Evolutionary conservation across 2,888 invertebrate species (phyloP).

Genomic region (Spodoptera picta): DNA sequence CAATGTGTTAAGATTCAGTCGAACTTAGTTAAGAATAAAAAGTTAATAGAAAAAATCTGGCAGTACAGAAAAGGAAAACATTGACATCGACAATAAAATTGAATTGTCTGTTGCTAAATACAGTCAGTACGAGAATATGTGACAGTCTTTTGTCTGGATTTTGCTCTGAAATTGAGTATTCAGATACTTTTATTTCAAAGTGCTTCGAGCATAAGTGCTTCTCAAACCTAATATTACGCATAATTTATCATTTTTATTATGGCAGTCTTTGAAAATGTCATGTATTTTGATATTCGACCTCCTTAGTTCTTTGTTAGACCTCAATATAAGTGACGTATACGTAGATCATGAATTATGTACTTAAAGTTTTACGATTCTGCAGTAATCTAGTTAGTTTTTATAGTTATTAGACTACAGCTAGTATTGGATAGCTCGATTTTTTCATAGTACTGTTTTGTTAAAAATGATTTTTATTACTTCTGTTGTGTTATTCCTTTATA

Average conservation of each 20-base stretch:
- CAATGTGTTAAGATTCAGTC: too few species aligned
- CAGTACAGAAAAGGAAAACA: too few species aligned
- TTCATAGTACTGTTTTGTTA: neutral
- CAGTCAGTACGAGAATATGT: too few species aligned
- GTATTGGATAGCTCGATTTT: neutral
- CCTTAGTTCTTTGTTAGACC: conserved; percentile 27
- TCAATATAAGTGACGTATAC: conserved; percentile 29
- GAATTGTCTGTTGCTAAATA: too few species aligned
- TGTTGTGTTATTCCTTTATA: too few species aligned
- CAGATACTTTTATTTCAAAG: too few species aligned
- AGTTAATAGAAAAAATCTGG: too few species aligned
- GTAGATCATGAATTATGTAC: conserved; percentile 22
- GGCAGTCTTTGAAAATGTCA: conserved; percentile 27
- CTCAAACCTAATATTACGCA: conserved; percentile 28
- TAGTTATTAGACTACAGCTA: conserved; percentile 15
- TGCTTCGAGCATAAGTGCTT: conserved; percentile 2
- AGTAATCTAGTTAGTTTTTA: conserved; percentile 35
- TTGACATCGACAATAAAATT: too few species aligned
- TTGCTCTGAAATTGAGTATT: too few species aligned
- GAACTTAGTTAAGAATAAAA: too few species aligned
- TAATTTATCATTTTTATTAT: conserved; percentile 62
- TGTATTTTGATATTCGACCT: conserved; percentile 25
- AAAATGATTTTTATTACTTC: too few species aligned
- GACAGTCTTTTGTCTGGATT: too few species aligned
- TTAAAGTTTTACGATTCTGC: conserved; percentile 30